A percentile compares a stretch with the other conserved stretches of the same genome.
These are phyloP conservation scores for Bombus breviceps DNA, from an alignment of 1,140 invertebrate species.

Conservation along the genomic window DNA sequence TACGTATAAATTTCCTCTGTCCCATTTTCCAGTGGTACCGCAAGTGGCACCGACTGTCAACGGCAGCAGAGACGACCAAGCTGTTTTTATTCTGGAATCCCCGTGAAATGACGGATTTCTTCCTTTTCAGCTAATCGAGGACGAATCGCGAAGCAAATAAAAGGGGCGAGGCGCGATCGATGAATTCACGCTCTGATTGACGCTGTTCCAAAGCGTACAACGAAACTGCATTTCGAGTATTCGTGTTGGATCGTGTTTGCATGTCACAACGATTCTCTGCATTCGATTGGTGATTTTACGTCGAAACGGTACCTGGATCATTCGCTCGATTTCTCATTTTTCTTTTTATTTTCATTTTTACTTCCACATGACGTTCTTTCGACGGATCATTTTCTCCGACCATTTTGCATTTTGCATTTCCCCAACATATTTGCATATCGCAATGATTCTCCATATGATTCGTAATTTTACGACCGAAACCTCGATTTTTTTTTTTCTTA, in stretches of 20 bases:
- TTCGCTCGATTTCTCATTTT: background rate
- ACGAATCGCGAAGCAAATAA: background rate
- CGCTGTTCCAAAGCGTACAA: conserved; percentile 47
- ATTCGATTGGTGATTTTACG: conserved; percentile 19
- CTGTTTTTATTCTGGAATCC: conserved; percentile 11
- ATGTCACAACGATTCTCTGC: conserved; percentile 18
- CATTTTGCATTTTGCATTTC: too few species aligned
- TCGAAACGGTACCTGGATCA: background rate
- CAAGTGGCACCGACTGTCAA: conserved; percentile 27
- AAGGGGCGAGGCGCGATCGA: conserved; percentile 26
- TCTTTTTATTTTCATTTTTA: background rate
- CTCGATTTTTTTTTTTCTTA: too few species aligned
- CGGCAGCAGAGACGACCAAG: background rate
- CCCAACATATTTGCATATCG: too few species aligned
- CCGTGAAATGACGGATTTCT: conserved; percentile 45
- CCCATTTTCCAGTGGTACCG: conserved; percentile 18
- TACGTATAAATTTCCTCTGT: conserved; percentile 29
- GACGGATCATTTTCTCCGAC: background rate
- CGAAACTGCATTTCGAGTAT: conserved; percentile 51
- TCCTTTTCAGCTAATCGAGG: conserved; percentile 36
- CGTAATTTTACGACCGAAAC: too few species aligned
- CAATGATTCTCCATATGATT: too few species aligned
- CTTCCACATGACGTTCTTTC: too few species aligned
- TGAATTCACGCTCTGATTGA: conserved; percentile 47
- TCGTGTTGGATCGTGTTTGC: conserved; percentile 26